Evolutionary conservation across 2,888 invertebrate species (phyloP).

Genomic region (Cephus rjabovi): DNA sequence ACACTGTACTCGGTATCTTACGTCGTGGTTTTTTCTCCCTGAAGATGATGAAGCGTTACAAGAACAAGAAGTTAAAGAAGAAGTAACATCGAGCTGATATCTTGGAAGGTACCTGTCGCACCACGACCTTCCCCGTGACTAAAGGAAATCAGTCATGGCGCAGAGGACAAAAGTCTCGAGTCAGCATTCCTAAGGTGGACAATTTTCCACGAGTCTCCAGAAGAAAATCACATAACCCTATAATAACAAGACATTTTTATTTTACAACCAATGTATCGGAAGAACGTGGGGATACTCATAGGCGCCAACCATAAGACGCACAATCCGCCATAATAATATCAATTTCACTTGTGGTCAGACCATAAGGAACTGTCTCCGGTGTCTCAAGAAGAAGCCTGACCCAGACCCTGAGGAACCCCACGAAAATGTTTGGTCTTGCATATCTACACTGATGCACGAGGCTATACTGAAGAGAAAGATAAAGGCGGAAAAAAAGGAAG

Average conservation of each 20-base stretch:
- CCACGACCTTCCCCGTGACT: slow-evolving; percentile 40
- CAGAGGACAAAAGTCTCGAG: not conserved
- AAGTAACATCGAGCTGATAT: slow-evolving; percentile 23
- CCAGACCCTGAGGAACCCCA: slow-evolving; percentile 17
- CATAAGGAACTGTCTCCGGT: slow-evolving; percentile 18
- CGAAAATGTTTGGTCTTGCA: slow-evolving; percentile 29
- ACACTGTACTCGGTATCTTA: not conserved
- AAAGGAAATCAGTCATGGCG: slow-evolving; percentile 36
- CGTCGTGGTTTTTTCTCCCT: not conserved
- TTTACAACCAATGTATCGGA: not conserved
- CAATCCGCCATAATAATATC: not conserved
- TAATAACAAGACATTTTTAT: not conserved
- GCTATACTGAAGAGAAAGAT: slow-evolving; percentile 11
- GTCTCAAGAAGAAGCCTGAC: slow-evolving; percentile 16
- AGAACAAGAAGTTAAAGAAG: slow-evolving; percentile 2
- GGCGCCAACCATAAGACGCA: not conserved
- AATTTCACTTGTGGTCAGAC: slow-evolving; percentile 5
- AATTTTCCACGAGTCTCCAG: not conserved
- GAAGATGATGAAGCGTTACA: not conserved
- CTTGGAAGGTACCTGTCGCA: slow-evolving; percentile 41
- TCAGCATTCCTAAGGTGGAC: not conserved
- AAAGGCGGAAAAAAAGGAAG: not conserved
- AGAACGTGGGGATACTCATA: not conserved
- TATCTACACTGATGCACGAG: slow-evolving; percentile 24
- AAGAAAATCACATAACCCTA: not conserved